Evolutionary conservation across 1,140 invertebrate genomes (phyloP).

Genomic region (Drosophila auraria): DNA sequence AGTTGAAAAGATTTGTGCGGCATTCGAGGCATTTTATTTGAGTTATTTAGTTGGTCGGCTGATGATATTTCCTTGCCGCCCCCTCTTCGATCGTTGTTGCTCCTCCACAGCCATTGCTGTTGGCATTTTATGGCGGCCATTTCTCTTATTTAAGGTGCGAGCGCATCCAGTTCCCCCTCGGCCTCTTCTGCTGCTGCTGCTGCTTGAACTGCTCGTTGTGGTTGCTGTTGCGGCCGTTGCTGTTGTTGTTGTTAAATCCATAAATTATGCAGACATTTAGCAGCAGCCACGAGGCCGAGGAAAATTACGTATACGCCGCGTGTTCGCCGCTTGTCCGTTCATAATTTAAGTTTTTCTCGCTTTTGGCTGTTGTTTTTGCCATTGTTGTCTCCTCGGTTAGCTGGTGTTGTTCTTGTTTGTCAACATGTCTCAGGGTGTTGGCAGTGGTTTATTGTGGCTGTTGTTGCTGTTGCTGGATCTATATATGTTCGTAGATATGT

Average conservation of each 20-base stretch:
- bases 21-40: conserved; percentile 68
- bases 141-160: conserved; percentile 67
- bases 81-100: conserved; percentile 23
- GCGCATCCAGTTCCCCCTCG: conserved; percentile 33
- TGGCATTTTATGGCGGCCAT: conserved; percentile 54
- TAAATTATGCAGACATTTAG: conserved; percentile 80
- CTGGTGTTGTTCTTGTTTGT: conserved; percentile 59
- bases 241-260: conserved; percentile 48
- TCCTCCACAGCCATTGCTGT: conserved; percentile 22
- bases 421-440: conserved; percentile 58
- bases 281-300: conserved; percentile 50
- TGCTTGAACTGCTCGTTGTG: conserved; percentile 9
- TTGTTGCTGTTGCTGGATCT: conserved; percentile 25
- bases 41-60: conserved; percentile 68
- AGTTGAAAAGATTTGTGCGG: conserved; percentile 77
- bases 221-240: neutral
- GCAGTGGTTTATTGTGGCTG: conserved; percentile 20
- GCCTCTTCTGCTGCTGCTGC: neutral
- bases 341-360: conserved; percentile 50
- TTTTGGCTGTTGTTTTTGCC: conserved; percentile 27
- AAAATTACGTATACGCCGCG: conserved; percentile 73
- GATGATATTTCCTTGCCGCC: conserved; percentile 42
- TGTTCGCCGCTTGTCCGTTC: conserved; percentile 42
- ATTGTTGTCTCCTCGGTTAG: conserved; percentile 38
- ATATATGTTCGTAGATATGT: neutral